phyloP scores from a whole-genome alignment of 2,888 invertebrate species.

The Scaptomyza reducta region DNA sequence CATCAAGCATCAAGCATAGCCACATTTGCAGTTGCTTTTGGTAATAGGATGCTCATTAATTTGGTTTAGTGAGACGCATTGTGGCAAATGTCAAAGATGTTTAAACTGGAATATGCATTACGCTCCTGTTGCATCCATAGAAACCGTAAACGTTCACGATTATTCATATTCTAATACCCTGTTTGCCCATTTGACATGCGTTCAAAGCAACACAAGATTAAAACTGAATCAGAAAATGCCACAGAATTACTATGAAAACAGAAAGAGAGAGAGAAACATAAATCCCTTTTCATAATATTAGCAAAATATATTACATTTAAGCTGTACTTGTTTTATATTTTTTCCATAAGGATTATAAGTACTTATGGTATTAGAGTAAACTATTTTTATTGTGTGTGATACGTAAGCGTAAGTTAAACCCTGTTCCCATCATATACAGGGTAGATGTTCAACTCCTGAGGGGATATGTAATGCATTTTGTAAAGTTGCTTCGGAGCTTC shows the following conservation, averaged over 20 bases:
- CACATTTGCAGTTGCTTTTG: background rate
- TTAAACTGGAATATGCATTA: background rate
- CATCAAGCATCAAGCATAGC: background rate
- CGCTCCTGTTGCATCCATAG: background rate
- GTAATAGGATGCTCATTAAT: slow-evolving; percentile 19
- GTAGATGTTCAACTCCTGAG: background rate
- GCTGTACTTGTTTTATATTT: background rate
- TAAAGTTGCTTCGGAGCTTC: background rate
- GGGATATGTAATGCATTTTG: too few species aligned
- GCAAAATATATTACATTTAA: background rate
- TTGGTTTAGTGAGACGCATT: background rate
- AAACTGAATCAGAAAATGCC: too few species aligned
- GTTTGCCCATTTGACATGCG: too few species aligned
- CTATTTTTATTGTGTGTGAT: background rate
- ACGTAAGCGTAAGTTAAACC: background rate
- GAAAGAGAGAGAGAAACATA: background rate
- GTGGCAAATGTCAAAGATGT: slow-evolving; percentile 1
- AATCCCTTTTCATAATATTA: background rate
- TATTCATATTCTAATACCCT: background rate
- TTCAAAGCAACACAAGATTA: too few species aligned
- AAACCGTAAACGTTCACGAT: background rate
- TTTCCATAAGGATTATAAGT: too few species aligned
- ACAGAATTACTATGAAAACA: background rate
- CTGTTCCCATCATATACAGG: background rate
- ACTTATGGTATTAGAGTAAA: background rate